Base-by-base conservation (phyloP, 2,113 vertebrate species). In the Rhipidura dahli region DNA sequence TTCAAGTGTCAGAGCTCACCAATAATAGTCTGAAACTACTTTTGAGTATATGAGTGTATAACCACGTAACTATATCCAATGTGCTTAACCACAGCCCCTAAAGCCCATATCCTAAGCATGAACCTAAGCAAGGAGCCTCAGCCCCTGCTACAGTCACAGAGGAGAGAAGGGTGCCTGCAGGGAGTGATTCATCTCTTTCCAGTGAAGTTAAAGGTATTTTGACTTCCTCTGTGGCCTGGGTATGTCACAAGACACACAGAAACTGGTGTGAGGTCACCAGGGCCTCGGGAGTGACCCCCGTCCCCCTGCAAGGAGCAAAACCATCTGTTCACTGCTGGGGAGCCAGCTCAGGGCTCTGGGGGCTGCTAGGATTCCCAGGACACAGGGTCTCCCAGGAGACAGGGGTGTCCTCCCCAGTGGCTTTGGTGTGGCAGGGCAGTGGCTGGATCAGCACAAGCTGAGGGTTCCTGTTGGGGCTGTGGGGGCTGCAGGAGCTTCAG, bases 401-500 rank as follows among this genome's bases (percentile, higher is more conserved):
- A 47, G 11, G 13, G 19, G 2, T n/a, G 15, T 59, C 16, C 35
- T 66, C 47, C 70, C n/a, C 24, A 65, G 0, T 0, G 10, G 31
- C 51, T 17, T 2, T 40, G 63, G 47, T 11, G 3, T 0, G 15
- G 24, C 59, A 53, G 65, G 49, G 40, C 76, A 45, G 42, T 49
- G 0, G 2, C 28, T 26, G 44, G n/a, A 33, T 21, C 26, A 22
- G 30, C 0, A 0, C 54, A 40, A 84, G 40, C 30, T 4, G 1
- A 40, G 50, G 13, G 10, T 24, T 83, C 15, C 50, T 51, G 19
- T 1, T 1, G 19, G 31, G 23, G 28, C 15, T 70, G 47, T 0
- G 3, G 40, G 11, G 28, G 19, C 37, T 87, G 19, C 0, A 0
- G 33, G 13, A 26, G 11, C 28, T 64, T 30, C 5, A 9, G 76